Evolutionary conservation across 2,113 vertebrate species (phyloP).

Genomic region (Plecotus auritus): DNA sequence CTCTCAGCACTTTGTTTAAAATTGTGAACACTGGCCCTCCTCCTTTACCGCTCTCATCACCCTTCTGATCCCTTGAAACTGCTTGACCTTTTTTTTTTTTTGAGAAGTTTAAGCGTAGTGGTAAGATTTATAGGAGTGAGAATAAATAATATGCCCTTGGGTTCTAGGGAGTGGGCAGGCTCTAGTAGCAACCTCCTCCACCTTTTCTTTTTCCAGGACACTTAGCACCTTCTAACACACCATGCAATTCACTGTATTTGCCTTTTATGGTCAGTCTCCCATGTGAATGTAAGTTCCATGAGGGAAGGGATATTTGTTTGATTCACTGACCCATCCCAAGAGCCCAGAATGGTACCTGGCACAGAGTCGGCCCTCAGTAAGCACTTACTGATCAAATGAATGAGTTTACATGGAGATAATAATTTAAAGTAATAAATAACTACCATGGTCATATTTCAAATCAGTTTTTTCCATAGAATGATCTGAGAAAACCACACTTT

Average conservation of each 20-base stretch:
- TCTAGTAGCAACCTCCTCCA: background rate
- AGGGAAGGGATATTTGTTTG: background rate
- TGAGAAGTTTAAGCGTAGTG: background rate
- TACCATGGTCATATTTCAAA: background rate
- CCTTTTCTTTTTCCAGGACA: background rate
- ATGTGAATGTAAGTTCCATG: background rate
- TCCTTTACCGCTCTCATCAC: background rate
- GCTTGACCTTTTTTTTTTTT: background rate
- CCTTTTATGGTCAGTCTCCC: background rate
- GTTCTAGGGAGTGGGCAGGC: background rate
- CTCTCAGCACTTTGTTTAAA: background rate
- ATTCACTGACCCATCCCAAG: background rate
- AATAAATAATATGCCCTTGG: background rate
- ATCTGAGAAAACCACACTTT: background rate
- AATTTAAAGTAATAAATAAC: background rate
- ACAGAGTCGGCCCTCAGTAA: background rate
- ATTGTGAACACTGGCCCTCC: background rate
- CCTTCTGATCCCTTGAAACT: background rate
- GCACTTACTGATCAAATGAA: background rate
- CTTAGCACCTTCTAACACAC: background rate
- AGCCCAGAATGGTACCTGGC: background rate
- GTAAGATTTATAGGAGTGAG: background rate
- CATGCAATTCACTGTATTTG: background rate
- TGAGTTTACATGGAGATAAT: background rate
- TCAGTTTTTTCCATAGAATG: background rate